These are phyloP conservation scores for Agapornis canus DNA, from an alignment of 2,797 vertebrate genomes.

Conservation along the genomic window DNA sequence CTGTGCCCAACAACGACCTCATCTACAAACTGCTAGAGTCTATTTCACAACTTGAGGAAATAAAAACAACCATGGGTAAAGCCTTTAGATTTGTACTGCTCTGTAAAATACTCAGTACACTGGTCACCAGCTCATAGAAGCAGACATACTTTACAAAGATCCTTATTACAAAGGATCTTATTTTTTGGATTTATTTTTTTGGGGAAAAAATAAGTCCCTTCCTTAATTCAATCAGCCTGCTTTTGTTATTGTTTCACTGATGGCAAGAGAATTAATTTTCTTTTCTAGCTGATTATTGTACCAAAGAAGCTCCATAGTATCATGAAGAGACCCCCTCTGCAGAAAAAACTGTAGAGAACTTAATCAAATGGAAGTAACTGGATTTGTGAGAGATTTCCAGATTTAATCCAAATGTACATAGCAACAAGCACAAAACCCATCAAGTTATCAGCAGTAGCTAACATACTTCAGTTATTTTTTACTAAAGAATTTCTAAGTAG, in stretches of 20 bases:
- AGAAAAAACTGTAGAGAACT: conserved; percentile 23
- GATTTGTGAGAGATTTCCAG: conserved; percentile 28
- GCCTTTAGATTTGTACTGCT: background rate
- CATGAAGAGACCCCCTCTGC: background rate
- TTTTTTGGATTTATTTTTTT: no score
- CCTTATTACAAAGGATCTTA: background rate
- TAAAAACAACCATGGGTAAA: background rate
- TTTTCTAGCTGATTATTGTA: background rate
- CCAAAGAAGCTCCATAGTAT: background rate
- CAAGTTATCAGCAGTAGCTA: conserved; percentile 13
- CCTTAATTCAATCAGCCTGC: background rate
- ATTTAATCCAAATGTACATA: conserved; percentile 35
- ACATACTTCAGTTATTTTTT: background rate
- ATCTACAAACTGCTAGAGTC: background rate
- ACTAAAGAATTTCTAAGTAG: background rate
- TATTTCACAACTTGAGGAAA: background rate
- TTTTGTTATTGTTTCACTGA: background rate
- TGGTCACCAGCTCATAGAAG: background rate
- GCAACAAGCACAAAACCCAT: conserved; percentile 22
- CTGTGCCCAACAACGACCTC: background rate
- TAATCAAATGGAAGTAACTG: conserved; percentile 40
- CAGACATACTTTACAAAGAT: background rate
- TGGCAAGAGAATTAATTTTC: background rate
- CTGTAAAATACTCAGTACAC: background rate
- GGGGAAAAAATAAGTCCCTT: background rate